phyloP scores from a whole-genome alignment of 1,140 invertebrate species.

The Drosophila bipectinata region DNA sequence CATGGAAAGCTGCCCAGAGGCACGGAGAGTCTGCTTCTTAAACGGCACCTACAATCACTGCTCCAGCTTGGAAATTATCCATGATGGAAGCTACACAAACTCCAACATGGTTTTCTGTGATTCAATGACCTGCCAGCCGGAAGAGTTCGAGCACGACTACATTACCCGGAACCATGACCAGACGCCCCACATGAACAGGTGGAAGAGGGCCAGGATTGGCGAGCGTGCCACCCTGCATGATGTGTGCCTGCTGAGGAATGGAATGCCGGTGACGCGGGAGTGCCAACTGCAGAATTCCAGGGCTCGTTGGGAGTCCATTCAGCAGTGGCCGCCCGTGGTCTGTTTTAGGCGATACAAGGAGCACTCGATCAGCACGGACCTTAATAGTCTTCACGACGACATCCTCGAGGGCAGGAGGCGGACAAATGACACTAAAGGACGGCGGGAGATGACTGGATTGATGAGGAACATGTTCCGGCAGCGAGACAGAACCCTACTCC shows the following conservation, averaged over 20 bases:
- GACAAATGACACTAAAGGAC: conserved; percentile 39
- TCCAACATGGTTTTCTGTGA: conserved; percentile 35
- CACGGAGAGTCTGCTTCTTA: conserved; percentile 18
- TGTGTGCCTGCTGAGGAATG: conserved; percentile 60
- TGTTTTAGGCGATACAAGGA: conserved; percentile 57
- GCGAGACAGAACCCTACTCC: conserved; percentile 43
- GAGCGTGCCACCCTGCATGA: conserved; percentile 57
- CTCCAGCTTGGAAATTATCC: neutral
- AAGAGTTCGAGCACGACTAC: conserved; percentile 59
- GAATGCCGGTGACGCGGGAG: conserved; percentile 64
- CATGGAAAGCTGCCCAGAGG: conserved; percentile 17
- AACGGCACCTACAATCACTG: conserved; percentile 2
- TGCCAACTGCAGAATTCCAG: conserved; percentile 23
- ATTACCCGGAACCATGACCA: conserved; percentile 57
- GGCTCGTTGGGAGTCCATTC: conserved; percentile 59
- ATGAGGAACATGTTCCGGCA: conserved; percentile 56
- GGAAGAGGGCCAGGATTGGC: conserved; percentile 60
- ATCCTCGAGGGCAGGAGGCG: conserved; percentile 49
- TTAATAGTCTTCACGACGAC: conserved; percentile 65
- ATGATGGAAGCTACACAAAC: neutral
- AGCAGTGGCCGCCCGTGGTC: conserved; percentile 37
- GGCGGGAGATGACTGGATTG: conserved; percentile 26
- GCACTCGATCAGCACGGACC: conserved; percentile 50
- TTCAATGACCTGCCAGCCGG: conserved; percentile 48
- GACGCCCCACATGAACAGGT: conserved; percentile 59